Evolutionary conservation across 2,888 invertebrate species (phyloP).

Genomic region (Coecobrya sp.): DNA sequence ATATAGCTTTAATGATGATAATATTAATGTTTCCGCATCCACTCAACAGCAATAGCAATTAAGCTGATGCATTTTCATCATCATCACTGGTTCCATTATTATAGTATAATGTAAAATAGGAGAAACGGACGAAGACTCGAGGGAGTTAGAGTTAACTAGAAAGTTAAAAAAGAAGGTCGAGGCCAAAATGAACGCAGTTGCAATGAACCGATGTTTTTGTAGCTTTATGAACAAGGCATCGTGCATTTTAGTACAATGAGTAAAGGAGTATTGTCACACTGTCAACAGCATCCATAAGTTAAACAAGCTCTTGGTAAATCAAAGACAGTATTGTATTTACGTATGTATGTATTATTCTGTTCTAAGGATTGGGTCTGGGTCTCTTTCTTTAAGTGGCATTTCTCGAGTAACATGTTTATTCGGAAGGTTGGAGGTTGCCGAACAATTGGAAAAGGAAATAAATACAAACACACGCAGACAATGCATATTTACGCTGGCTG

Average conservation of each 20-base stretch:
- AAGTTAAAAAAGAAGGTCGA: conserved; percentile 29
- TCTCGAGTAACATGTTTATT: conserved; percentile 31
- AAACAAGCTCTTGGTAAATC: neutral
- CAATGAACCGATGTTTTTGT: neutral
- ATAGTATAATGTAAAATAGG: neutral
- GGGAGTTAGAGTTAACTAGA: conserved; percentile 38
- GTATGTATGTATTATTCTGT: too few species aligned
- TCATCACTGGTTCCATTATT: neutral
- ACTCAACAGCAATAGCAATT: conserved; percentile 51
- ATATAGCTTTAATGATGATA: conserved; percentile 67
- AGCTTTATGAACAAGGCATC: neutral
- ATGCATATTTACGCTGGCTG: conserved; percentile 36
- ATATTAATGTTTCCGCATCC: conserved; percentile 73
- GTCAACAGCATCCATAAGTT: neutral
- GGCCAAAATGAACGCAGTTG: neutral
- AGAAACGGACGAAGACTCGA: neutral
- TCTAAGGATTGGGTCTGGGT: conserved; percentile 17
- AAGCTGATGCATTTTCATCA: conserved; percentile 55
- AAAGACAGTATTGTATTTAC: neutral
- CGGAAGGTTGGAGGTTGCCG: conserved; percentile 34
- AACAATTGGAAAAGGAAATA: conserved; percentile 48
- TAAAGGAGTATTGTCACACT: neutral
- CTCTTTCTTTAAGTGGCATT: conserved; percentile 17
- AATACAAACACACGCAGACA: conserved; percentile 55
- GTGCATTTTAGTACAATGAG: neutral